These are phyloP conservation scores for Nasonia giraulti DNA, from an alignment of 1,140 invertebrate genomes.

Conservation along the genomic window DNA sequence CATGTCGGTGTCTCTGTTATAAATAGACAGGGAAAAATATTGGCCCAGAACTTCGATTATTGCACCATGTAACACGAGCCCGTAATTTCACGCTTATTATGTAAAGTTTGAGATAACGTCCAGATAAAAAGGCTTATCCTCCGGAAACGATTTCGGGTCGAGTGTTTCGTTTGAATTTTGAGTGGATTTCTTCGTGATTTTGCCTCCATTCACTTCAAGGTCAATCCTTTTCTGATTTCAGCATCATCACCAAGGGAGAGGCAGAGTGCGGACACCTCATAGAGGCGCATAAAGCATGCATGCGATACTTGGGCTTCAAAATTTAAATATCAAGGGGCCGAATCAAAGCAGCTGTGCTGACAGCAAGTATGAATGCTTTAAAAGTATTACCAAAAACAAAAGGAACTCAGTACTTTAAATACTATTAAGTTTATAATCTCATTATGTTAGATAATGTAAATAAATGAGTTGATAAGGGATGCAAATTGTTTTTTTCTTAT, in stretches of 20 bases:
- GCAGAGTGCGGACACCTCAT: constrained; percentile 93
- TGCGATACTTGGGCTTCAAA: constrained; percentile 96
- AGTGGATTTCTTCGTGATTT: neutral
- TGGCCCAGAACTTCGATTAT: neutral
- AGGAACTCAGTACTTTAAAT: constrained; percentile 1
- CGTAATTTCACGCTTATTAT: neutral
- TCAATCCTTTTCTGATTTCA: constrained; percentile 75
- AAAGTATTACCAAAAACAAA: constrained; percentile 37
- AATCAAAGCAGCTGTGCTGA: neutral
- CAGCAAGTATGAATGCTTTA: neutral
- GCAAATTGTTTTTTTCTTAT: neutral
- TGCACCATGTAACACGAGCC: neutral
- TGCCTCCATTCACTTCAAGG: neutral
- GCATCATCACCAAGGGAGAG: constrained; percentile 94
- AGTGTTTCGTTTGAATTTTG: neutral
- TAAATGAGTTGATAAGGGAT: constrained; percentile 22
- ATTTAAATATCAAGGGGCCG: constrained; percentile 77
- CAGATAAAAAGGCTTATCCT: neutral
- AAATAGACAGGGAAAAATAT: neutral
- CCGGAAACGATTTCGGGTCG: neutral
- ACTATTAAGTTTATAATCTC: constrained; percentile 40
- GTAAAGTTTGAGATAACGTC: neutral
- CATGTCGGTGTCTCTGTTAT: neutral
- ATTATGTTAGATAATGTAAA: constrained; percentile 30
- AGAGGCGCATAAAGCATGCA: constrained; percentile 97